These are phyloP conservation scores for Hippocampus zosterae DNA, from an alignment of 2,113 vertebrate genomes.

Conservation along the genomic window DNA sequence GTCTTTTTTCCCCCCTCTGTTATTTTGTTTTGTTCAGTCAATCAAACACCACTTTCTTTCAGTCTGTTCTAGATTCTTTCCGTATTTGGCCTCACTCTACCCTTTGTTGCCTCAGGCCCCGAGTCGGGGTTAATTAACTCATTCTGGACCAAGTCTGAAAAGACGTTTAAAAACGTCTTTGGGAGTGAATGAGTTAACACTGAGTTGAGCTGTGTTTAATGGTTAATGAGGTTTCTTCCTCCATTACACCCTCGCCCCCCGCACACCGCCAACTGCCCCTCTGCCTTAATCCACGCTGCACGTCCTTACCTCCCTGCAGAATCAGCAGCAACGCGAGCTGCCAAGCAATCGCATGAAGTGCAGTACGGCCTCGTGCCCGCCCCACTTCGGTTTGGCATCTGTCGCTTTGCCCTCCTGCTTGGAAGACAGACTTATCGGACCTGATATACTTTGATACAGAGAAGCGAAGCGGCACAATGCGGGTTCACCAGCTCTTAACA, in stretches of 20 bases:
- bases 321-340: constrained; percentile 26
- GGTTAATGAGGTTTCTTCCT: constrained; percentile 59
- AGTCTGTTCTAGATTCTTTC: constrained; percentile 20
- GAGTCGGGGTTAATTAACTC: constrained; percentile 65
- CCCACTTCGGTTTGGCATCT: constrained; percentile 26
- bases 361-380: constrained; percentile 9
- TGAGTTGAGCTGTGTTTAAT: constrained; percentile 59
- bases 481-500: not conserved
- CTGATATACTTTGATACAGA: not conserved
- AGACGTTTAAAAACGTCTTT: too few relatives aligned
- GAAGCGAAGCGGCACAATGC: not conserved
- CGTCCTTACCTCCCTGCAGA: constrained; percentile 31
- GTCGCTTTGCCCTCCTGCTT: constrained; percentile 31
- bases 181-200: too few relatives aligned
- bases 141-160: too few relatives aligned
- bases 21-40: not conserved
- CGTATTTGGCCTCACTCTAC: constrained; percentile 16
- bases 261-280: constrained; percentile 9
- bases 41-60: constrained; percentile 4
- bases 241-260: constrained; percentile 1
- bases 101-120: constrained; percentile 42
- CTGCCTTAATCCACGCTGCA: constrained; percentile 11
- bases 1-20: constrained; percentile 1
- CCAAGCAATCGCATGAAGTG: constrained; percentile 32
- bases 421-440: constrained; percentile 2